A percentile compares a stretch with the other conserved stretches of the same genome.
phyloP scores from a whole-genome alignment of 2,888 invertebrate genomes.

The Podabrus alpinus region DNA sequence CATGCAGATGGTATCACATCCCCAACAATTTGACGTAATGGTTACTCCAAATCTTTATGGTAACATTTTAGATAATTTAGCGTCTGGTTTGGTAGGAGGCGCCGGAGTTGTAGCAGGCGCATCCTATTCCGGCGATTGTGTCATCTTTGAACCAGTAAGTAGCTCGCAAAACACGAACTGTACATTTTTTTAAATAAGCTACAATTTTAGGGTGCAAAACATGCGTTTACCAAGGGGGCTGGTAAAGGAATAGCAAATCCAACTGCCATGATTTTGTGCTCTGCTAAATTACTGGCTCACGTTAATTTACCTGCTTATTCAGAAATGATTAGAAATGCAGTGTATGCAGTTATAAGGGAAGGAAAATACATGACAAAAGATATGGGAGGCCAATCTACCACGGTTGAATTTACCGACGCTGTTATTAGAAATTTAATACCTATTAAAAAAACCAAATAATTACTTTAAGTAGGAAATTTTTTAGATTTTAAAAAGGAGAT shows the following conservation, averaged over 20 bases:
- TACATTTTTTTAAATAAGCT: conserved; percentile 2
- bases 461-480: neutral
- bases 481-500: neutral
- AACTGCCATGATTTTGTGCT: conserved; percentile 92
- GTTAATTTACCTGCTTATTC: conserved; percentile 88
- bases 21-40: conserved; percentile 98
- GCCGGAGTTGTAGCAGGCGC: conserved; percentile 98
- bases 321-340: conserved; percentile 79
- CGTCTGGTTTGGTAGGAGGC: conserved; percentile 95
- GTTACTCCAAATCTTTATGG: conserved; percentile 98
- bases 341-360: conserved; percentile 77
- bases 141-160: conserved; percentile 93
- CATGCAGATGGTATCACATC: conserved; percentile 98
- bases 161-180: conserved; percentile 2
- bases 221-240: conserved; percentile 91
- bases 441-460: neutral
- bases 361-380: conserved; percentile 94
- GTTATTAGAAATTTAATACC: conserved; percentile 68
- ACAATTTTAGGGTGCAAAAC: conserved; percentile 83
- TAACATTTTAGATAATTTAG: conserved; percentile 96
- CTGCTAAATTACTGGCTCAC: conserved; percentile 90
- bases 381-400: conserved; percentile 93
- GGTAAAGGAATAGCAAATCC: conserved; percentile 98
- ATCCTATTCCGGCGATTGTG: conserved; percentile 89
- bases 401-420: conserved; percentile 90